These are phyloP conservation scores for Creontiades dilutus DNA, from an alignment of 2,888 invertebrate genomes.

Conservation along the genomic window DNA sequence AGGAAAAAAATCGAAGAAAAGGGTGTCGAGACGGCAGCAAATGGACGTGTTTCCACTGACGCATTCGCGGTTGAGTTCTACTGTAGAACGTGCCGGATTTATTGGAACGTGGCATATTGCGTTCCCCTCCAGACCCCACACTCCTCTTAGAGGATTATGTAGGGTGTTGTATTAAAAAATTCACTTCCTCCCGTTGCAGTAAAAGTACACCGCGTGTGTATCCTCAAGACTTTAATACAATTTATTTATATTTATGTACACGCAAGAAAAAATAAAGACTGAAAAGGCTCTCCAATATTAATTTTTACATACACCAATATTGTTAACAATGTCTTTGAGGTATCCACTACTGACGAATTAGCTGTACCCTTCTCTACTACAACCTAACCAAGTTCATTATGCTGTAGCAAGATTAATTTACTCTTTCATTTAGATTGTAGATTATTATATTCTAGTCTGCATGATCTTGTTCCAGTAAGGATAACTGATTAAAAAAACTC, in stretches of 20 bases:
- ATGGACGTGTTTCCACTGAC: background rate
- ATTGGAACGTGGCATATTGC: slow-evolving; percentile 4
- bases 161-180: slow-evolving; percentile 4
- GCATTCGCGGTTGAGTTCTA: background rate
- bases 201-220: background rate
- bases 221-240: background rate
- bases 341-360: too few species aligned
- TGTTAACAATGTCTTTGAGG: too few species aligned
- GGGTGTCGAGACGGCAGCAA: background rate
- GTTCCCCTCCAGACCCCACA: background rate
- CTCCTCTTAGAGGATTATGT: background rate
- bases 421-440: too few species aligned
- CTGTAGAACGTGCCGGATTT: background rate
- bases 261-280: too few species aligned
- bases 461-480: too few species aligned
- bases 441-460: too few species aligned
- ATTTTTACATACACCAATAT: too few species aligned
- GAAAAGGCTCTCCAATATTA: too few species aligned
- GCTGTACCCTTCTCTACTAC: too few species aligned
- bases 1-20: background rate
- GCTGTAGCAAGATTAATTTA: too few species aligned
- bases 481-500: too few species aligned
- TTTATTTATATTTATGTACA: background rate
- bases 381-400: too few species aligned
- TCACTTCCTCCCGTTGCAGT: background rate